These are phyloP conservation scores for Diglossa cyanea DNA, from an alignment of 2,797 vertebrate genomes.

Conservation along the genomic window DNA sequence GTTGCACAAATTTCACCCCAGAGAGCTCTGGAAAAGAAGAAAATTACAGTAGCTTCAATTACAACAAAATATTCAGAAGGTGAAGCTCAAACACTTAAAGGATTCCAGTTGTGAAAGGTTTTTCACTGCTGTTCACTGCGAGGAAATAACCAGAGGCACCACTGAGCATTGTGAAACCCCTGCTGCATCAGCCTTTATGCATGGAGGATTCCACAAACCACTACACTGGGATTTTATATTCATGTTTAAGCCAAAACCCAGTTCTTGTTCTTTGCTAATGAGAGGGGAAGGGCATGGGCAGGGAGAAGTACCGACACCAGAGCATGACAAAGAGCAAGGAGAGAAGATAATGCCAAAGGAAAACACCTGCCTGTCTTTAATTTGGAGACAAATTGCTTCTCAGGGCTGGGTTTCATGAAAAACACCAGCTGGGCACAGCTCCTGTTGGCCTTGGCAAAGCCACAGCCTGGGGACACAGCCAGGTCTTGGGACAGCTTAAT, in stretches of 20 bases:
- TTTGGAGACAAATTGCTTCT: background rate
- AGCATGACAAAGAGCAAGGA: background rate
- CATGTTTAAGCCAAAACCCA: background rate
- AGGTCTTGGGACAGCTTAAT: background rate
- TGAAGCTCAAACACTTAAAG: background rate
- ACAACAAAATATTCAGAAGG: background rate
- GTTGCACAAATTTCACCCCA: background rate
- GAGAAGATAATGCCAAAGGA: background rate
- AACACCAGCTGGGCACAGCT: background rate
- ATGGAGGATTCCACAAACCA: background rate
- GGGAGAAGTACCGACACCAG: background rate
- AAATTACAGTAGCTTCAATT: background rate
- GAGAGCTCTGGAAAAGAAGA: background rate
- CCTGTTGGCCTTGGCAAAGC: background rate
- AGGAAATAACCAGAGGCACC: background rate
- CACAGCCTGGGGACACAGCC: background rate
- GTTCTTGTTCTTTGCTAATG: background rate
- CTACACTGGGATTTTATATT: background rate
- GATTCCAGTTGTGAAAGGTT: background rate
- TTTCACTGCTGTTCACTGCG: background rate
- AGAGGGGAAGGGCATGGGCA: background rate
- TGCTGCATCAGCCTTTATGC: background rate
- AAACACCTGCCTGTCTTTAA: background rate
- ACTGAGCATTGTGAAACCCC: background rate
- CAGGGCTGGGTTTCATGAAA: background rate